These are phyloP conservation scores for Brenthis hecate DNA, from an alignment of 2,888 invertebrate species.

Conservation along the genomic window DNA sequence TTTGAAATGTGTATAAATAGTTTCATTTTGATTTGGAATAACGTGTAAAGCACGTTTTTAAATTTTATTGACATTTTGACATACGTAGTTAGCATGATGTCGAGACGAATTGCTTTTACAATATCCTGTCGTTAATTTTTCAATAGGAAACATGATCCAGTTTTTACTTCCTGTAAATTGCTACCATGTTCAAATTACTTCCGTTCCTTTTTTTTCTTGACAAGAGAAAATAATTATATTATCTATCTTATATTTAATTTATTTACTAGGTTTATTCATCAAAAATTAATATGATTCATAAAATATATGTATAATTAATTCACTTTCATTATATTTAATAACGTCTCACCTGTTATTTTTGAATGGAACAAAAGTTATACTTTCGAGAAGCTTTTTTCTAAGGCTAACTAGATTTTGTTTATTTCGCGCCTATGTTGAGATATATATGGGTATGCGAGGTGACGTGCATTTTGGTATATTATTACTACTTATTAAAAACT, in stretches of 20 bases:
- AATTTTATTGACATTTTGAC: constrained; percentile 29
- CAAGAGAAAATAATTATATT: constrained; percentile 31
- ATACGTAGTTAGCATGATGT: constrained; percentile 18
- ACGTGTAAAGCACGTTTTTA: constrained; percentile 6
- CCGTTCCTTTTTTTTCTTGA: constrained; percentile 34
- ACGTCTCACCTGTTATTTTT: too few species aligned
- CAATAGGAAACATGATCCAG: constrained; percentile 40
- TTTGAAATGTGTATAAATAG: constrained; percentile 3
- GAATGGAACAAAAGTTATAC: too few species aligned
- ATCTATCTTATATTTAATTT: not conserved
- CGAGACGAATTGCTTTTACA: constrained; percentile 29
- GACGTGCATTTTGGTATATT: too few species aligned
- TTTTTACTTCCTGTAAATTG: constrained; percentile 41
- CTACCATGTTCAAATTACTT: constrained; percentile 31
- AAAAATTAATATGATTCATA: too few species aligned
- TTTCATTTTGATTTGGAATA: not conserved
- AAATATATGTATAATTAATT: too few species aligned
- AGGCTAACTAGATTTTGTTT: too few species aligned
- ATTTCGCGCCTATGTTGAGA: too few species aligned
- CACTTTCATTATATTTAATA: too few species aligned
- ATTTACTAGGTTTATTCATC: too few species aligned
- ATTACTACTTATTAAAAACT: too few species aligned
- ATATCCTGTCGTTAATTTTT: constrained; percentile 38
- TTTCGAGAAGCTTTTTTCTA: too few species aligned
- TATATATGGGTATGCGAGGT: too few species aligned